These are phyloP conservation scores for Knipowitschia caucasica DNA, from an alignment of 2,797 vertebrate species.

Conservation along the genomic window DNA sequence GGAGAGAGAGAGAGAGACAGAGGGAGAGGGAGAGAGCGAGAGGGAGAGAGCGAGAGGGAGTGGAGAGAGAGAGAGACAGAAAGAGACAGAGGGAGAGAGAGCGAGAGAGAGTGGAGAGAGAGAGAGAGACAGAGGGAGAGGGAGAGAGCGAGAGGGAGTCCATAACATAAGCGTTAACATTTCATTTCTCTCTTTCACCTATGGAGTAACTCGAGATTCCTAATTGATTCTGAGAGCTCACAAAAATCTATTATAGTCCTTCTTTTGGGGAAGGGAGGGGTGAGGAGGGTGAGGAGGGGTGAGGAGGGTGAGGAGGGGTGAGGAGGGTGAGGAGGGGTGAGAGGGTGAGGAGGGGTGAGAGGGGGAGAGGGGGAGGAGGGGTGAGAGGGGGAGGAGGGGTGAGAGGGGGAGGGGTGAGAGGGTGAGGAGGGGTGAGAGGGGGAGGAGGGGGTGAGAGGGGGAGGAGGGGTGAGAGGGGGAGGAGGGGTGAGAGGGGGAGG, in stretches of 20 bases:
- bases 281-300: too few species aligned
- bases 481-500: too few species aligned
- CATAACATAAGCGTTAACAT: slow-evolving; percentile 6
- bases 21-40: not conserved
- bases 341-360: too few species aligned
- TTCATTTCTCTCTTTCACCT: slow-evolving; percentile 16
- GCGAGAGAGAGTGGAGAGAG: slow-evolving; percentile 12
- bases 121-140: slow-evolving; percentile 8
- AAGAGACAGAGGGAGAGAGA: not conserved
- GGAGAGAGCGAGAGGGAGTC: not conserved
- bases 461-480: too few species aligned
- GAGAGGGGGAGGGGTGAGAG: too few species aligned
- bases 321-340: too few species aligned
- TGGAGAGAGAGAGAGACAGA: not conserved
- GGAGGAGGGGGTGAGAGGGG: too few species aligned
- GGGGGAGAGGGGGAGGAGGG: too few species aligned
- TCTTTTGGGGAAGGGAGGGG: slow-evolving; percentile 7
- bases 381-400: too few species aligned
- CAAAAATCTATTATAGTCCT: slow-evolving; percentile 26
- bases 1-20: too few species aligned
- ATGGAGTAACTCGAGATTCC: slow-evolving; percentile 27
- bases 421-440: too few species aligned
- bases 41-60: not conserved
- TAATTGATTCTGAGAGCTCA: slow-evolving; percentile 37
- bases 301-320: too few species aligned